Conservation (phyloP, 2,888 invertebrate species). For the Plebejus anna region DNA sequence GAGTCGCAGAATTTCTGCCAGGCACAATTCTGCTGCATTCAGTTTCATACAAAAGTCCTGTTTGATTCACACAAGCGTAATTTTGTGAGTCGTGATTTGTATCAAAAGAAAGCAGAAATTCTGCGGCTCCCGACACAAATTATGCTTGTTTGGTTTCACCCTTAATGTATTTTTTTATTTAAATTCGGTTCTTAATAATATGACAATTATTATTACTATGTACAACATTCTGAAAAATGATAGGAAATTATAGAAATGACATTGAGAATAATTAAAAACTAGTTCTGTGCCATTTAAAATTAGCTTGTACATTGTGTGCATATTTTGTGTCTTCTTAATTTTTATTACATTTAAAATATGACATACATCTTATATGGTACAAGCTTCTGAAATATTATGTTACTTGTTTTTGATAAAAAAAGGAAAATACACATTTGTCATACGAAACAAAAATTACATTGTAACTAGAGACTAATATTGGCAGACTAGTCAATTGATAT, state of each 20-base stretch:
- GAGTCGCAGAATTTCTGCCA: no score
- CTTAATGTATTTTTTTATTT: background rate
- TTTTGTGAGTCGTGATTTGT: no score
- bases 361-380: background rate
- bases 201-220: background rate
- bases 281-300: constrained; percentile 14
- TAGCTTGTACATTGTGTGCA: background rate
- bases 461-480: background rate
- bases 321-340: constrained; percentile 13
- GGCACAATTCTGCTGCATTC: no score
- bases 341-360: background rate
- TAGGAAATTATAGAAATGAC: background rate
- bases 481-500: background rate
- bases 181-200: background rate
- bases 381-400: background rate
- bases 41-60: no score
- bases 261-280: constrained; percentile 21
- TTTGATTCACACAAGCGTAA: no score
- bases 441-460: no score
- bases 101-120: no score
- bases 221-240: background rate
- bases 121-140: no score
- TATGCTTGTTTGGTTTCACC: no score
- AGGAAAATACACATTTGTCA: background rate
- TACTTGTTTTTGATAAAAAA: background rate